Evolutionary conservation across 2,888 invertebrate genomes (phyloP).

Genomic region (Podabrus alpinus): DNA sequence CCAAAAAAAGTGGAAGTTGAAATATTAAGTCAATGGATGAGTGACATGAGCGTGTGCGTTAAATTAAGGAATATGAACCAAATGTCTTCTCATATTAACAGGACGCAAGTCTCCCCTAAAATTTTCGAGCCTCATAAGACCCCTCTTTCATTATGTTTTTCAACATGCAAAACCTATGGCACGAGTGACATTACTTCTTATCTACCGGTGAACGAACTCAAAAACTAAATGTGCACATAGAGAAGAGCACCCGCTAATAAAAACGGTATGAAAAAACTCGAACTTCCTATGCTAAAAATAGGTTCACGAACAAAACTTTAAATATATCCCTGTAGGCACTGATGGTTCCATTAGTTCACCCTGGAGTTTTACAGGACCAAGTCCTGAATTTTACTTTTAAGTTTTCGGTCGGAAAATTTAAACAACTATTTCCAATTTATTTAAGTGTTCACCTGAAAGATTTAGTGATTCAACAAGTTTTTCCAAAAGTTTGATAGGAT

Average conservation of each 20-base stretch:
- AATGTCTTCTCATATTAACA: conserved; percentile 9
- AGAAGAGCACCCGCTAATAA: conserved; percentile 35
- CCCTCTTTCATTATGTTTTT: conserved; percentile 19
- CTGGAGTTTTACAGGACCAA: conserved; percentile 25
- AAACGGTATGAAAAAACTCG: conserved; percentile 46
- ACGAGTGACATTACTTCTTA: conserved; percentile 32
- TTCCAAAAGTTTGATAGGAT: not conserved
- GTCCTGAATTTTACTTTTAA: not conserved
- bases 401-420: not conserved
- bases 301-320: conserved; percentile 47
- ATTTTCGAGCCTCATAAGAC: conserved; percentile 16
- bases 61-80: conserved; percentile 9
- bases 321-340: conserved; percentile 45
- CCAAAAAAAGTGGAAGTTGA: not conserved
- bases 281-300: conserved; percentile 52
- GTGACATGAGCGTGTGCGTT: conserved; percentile 12
- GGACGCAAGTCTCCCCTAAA: conserved; percentile 22
- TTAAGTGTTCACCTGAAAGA: not conserved
- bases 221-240: conserved; percentile 28
- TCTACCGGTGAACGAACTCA: conserved; percentile 45
- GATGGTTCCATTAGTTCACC: conserved; percentile 38
- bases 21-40: conserved; percentile 7
- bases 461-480: not conserved
- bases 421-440: not conserved
- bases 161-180: conserved; percentile 27